Base-by-base conservation (phyloP, 2,113 vertebrate species). In the Gasterosteus aculeatus region DNA sequence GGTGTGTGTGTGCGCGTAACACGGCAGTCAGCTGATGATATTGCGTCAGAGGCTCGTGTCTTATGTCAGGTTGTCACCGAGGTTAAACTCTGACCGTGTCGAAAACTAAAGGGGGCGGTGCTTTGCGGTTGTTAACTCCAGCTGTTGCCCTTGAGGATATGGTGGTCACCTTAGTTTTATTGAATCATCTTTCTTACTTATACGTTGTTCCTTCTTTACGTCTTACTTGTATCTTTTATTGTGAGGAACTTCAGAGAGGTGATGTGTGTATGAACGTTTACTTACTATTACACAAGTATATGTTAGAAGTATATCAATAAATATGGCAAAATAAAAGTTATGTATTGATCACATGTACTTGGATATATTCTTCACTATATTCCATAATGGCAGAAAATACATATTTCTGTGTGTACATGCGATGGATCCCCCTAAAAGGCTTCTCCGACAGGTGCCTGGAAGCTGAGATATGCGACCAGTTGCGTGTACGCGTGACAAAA, bases 41-140 rank as follows among this genome's bases (percentile, higher is more conserved):
- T 29, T 33, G 10, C 16, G 22, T 71, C 72, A 72, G 19, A 47
- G 68, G n/a, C 46, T 29, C 22, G 60, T 76, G 79, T 65, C 79
- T 38, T 16, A 18, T 29, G 35, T 69, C 1, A 3, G 3, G 47
- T 19, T 29, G 15, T 41, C 47, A 63, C 22, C 22, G 0, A 42
- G 22, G 3, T 3, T 69, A 14, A 69, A 56, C 66, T 56, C 5
- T 18, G 26, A 54, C 54, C 54, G 22, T 4, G 2, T 31, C 8
- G 16, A 54, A 53, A 33, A 19, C 8, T 31, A 8, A 10, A 31
- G 31, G 1, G 3, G 10, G 22, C n/a, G n/a, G 10, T 53, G n/a
- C 51, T 22, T 53, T 53, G 4, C 1, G 22, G n/a, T 3, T 53
- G n/a, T 26, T 22, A 4, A n/a, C 18, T 19, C 18, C 47, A 49